Evolutionary conservation across 2,888 invertebrate species (phyloP), one percentile per base, ranked within the genome.

Genomic region (Epirrhoe tristata): DNA sequence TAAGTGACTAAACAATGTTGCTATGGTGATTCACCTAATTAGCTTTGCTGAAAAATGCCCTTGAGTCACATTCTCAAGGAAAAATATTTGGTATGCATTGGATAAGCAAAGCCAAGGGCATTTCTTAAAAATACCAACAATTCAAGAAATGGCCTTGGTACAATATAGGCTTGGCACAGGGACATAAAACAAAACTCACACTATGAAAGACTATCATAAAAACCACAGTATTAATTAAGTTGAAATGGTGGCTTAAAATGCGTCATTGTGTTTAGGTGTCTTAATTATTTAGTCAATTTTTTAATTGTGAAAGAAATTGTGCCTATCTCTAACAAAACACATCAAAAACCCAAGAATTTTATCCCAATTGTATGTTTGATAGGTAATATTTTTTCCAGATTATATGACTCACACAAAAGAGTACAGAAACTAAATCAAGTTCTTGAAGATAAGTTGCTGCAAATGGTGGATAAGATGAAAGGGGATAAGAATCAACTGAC

Each of bases 361-460:
- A n/a, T n/a, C n/a, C n/a, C n/a, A n/a, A n/a, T 39, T 10, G 12
- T 43, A 12, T 43, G 12, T 4, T 43, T 43, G 39, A 43, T 3
- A 43, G 4, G 16, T 31, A 43, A 7, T 43, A 17, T 63, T 67
- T 10, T 31, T 84, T 86, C 43, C 83, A 97, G 98, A 80, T 94
- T 99, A 76, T 96, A 97, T 90, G 98, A 99, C 84, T 98, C 98
- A 63, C 98, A 99, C 83, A 97, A 98, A 85, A 95, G 98, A 81
- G 96, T 99, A 66, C 98, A 98, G 89, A 98, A 97, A 90, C 96
- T 99, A 51, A 99, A 99, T 91, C 98, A 98, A 94, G 97, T 96
- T 77, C 94, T 99, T 77, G 99, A 99, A 93, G 99, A 99, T 86
- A 99, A 98, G 87, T 91, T 99, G 70, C 92, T 99, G 69, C 97